Conservation (phyloP, 1,140 invertebrate species). For the Pollicipes pollicipes region DNA sequence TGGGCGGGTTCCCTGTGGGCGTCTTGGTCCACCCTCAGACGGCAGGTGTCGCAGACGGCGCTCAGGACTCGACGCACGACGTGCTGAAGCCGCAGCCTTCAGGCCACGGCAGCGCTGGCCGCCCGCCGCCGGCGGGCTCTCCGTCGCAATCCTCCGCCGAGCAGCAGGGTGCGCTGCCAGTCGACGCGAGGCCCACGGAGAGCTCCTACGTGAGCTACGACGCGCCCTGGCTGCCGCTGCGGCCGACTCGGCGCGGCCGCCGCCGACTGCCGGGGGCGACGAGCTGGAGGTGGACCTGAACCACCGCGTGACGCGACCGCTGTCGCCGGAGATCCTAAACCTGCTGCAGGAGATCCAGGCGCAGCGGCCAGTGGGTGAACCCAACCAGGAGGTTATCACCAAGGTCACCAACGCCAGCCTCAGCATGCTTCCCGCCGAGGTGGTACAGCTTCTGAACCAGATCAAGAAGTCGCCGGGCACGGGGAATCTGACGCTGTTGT, state of each 20-base stretch:
- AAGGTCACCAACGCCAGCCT: not conserved
- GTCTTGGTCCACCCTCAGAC: not conserved
- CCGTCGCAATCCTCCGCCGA: not conserved
- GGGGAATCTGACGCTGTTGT: not conserved
- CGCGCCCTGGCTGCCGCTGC: not conserved
- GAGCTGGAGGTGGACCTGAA: not conserved
- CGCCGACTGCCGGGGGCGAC: too few species aligned
- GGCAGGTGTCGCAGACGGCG: too few species aligned
- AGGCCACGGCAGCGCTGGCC: not conserved
- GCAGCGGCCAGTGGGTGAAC: not conserved
- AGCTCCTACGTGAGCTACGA: not conserved
- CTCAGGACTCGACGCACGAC: not conserved
- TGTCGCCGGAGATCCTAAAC: not conserved
- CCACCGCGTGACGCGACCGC: not conserved
- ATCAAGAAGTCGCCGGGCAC: not conserved
- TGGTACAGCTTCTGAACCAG: not conserved
- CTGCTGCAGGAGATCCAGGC: not conserved
- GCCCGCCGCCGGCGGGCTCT: too few species aligned
- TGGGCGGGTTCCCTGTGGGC: not conserved
- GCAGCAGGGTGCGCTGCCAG: not conserved
- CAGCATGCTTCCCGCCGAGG: not conserved
- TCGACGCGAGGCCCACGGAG: not conserved
- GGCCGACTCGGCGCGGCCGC: not conserved
- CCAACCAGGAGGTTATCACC: not conserved
- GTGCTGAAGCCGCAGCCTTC: not conserved